Base-by-base conservation (phyloP, 2,113 vertebrate genomes). In the Toxotes jaculatrix region DNA sequence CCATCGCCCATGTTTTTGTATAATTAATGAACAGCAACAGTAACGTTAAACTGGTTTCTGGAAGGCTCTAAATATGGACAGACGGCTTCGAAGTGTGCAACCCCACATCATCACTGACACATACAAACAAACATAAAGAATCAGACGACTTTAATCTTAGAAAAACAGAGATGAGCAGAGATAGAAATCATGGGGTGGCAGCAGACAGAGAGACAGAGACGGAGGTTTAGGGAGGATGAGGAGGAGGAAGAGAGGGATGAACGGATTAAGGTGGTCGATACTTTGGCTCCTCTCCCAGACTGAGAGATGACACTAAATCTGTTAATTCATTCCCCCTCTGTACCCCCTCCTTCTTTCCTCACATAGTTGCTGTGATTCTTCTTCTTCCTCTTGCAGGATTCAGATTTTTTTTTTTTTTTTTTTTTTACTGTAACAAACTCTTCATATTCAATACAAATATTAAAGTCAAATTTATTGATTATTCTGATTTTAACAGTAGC, bases 301-400 rank as follows among this genome's bases (percentile, higher is more conserved):
- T 91, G 88, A 94, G 93, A 93, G 90, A 94, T 95, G 94, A 95
- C 94, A 94, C 93, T 95, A 95, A 95, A 95, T 93, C 92, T 93
- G 91, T 94, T 95, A 87, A 94, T 93, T 90, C 90, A 75, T 64
- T 75, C 86, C 87, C 85, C 70, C 85, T 47, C 56, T 38, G 60
- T 56, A 11, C 85, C 73, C 69, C 80, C 77, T 57, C 56, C 68
- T 8, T 55, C 13, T 3, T 8, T 31, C 32, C 42, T 53, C 69
- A 19, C 71, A 40, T 47, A 21, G 55, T 43, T 64, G 51, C 49
- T 83, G 56, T 74, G 47, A 47, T 32, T 69, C 77, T 23, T 71
- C 79, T 61, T 32, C 51, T 27, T 53, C 49, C 63, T 47, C 32
- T 11, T 49, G 40, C 45, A 75, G 79, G 79, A 88, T 91, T 80